These are phyloP conservation scores for Caenorhabditis angaria DNA, from an alignment of 2,888 invertebrate genomes.

Conservation along the genomic window DNA sequence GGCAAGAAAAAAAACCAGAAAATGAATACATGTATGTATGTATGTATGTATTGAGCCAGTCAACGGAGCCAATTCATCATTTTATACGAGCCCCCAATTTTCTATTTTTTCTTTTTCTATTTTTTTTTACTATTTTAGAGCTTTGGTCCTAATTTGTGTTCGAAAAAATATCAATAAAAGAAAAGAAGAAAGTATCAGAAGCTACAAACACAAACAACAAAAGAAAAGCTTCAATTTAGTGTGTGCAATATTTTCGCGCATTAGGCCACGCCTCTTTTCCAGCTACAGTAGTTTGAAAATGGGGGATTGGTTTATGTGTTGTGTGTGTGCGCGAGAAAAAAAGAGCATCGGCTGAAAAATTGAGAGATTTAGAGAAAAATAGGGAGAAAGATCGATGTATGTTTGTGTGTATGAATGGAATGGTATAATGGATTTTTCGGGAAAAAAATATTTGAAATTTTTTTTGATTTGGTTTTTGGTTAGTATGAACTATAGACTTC, in stretches of 20 bases:
- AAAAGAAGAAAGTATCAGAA: neutral
- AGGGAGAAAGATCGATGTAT: neutral
- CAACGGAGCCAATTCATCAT: slow-evolving; percentile 34
- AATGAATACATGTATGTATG: too few species aligned
- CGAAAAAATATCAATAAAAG: neutral
- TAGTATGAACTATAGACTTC: too few species aligned
- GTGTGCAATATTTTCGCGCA: slow-evolving; percentile 3
- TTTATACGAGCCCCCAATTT: slow-evolving; percentile 22
- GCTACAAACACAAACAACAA: too few species aligned
- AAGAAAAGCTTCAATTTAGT: neutral
- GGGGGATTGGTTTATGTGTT: neutral
- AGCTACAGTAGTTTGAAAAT: neutral
- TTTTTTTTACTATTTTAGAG: neutral
- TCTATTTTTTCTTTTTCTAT: neutral
- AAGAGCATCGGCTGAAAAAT: neutral
- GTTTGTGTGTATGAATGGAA: neutral
- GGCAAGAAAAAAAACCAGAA: neutral
- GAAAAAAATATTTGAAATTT: neutral
- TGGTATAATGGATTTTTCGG: neutral
- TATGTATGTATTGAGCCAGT: too few species aligned
- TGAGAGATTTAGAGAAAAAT: neutral
- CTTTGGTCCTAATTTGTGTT: neutral
- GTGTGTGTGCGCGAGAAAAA: neutral
- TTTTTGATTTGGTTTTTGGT: neutral
- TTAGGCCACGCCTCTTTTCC: neutral